These are phyloP conservation scores for Stenchaetothrips biformis DNA, from an alignment of 2,888 invertebrate genomes.

Conservation along the genomic window DNA sequence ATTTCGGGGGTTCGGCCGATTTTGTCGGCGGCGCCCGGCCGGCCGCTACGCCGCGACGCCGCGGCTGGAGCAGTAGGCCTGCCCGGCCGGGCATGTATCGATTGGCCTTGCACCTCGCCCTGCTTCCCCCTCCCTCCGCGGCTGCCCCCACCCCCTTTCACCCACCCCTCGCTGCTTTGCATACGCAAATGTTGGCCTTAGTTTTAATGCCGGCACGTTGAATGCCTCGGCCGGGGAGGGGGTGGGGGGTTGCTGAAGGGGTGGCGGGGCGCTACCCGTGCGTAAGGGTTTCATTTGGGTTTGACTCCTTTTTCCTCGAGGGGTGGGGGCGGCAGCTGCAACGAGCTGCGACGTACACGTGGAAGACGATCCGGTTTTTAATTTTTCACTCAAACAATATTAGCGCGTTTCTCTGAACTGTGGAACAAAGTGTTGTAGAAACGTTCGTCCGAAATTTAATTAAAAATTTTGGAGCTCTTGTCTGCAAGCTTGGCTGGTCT, in stretches of 20 bases:
- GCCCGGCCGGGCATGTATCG: slow-evolving; percentile 2
- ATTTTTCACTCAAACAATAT: no score
- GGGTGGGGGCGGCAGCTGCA: background rate
- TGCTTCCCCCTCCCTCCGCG: background rate
- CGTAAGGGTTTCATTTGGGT: background rate
- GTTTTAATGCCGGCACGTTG: slow-evolving; percentile 30
- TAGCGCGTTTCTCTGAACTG: no score
- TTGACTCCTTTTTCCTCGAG: background rate
- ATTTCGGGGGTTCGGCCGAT: no score
- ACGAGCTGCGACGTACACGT: background rate
- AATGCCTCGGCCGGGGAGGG: slow-evolving; percentile 28
- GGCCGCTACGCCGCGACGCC: background rate
- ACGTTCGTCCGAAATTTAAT: no score
- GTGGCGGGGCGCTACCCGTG: background rate
- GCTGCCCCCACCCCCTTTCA: background rate
- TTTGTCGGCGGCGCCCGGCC: no score
- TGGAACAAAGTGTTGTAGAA: no score
- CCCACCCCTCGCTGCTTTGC: background rate
- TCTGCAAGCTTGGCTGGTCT: background rate
- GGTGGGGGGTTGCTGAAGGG: slow-evolving; percentile 25
- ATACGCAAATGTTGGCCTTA: slow-evolving; percentile 27
- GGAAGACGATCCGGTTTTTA: no score
- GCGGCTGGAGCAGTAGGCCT: background rate
- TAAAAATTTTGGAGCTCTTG: background rate
- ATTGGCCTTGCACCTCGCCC: slow-evolving; percentile 9